Percentiles rank a stretch among this genome's conserved stretches.
Conservation (phyloP, 2,888 invertebrate genomes). For the Hydrotaea cyrtoneurina region DNA sequence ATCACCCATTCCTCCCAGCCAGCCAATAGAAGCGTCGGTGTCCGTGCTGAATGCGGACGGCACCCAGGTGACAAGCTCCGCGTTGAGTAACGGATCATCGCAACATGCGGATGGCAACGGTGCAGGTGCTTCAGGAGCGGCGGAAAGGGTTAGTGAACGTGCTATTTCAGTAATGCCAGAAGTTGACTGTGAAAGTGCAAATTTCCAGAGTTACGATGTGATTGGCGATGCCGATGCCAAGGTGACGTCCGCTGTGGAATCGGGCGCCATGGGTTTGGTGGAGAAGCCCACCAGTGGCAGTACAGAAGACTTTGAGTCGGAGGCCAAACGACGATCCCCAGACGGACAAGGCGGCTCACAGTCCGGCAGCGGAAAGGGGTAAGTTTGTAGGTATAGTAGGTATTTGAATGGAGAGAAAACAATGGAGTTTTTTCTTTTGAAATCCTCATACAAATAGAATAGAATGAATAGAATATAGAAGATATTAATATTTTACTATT, state of each 20-base stretch:
- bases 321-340: slow-evolving; percentile 75
- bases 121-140: slow-evolving; percentile 63
- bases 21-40: slow-evolving; percentile 80
- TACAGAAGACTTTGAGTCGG: slow-evolving; percentile 71
- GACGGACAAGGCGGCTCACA: slow-evolving; percentile 77
- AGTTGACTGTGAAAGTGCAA: slow-evolving; percentile 84
- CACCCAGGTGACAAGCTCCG: slow-evolving; percentile 20
- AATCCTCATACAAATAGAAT: no score
- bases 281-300: slow-evolving; percentile 38
- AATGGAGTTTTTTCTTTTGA: no score
- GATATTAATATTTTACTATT: no score
- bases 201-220: slow-evolving; percentile 77
- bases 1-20: slow-evolving; percentile 76
- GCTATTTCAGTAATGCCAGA: slow-evolving; percentile 83
- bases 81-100: slow-evolving; percentile 47
- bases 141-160: slow-evolving; percentile 80
- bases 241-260: slow-evolving; percentile 38
- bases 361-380: slow-evolving; percentile 74
- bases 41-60: slow-evolving; percentile 73
- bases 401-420: neutral
- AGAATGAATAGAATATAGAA: no score
- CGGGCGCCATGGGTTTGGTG: slow-evolving; percentile 19
- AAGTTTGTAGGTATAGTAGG: no score
- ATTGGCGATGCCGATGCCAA: slow-evolving; percentile 52
- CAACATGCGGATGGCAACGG: slow-evolving; percentile 39